Conservation (phyloP, 2,888 invertebrate genomes). For the Cacoxenus indagator region DNA sequence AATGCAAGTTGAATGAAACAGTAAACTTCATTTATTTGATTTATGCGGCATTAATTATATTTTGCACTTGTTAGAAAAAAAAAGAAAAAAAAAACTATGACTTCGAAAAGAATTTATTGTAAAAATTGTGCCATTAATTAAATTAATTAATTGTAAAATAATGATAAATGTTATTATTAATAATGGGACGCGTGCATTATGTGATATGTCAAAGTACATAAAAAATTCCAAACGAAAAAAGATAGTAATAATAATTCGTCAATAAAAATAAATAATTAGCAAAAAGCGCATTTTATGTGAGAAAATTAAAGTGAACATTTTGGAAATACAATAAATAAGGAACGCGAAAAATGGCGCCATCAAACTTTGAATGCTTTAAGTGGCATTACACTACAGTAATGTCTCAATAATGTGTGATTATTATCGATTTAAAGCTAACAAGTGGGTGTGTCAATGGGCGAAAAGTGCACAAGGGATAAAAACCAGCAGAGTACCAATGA, state of each 20-base stretch:
- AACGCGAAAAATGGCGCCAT: background rate
- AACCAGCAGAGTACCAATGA: background rate
- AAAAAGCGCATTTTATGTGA: background rate
- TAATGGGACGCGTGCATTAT: slow-evolving; percentile 21
- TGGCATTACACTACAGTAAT: slow-evolving; percentile 45
- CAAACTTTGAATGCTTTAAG: slow-evolving; percentile 31
- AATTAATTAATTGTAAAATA: slow-evolving; percentile 41
- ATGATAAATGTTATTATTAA: slow-evolving; percentile 1
- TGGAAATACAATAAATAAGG: background rate
- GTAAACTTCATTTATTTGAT: slow-evolving; percentile 38
- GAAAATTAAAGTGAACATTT: background rate
- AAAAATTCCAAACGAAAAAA: background rate
- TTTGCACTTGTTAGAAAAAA: background rate
- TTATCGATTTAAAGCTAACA: slow-evolving; percentile 38
- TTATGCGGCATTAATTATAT: slow-evolving; percentile 48
- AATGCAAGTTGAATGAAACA: background rate
- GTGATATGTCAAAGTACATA: background rate
- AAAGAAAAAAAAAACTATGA: slow-evolving; percentile 19
- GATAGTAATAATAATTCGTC: slow-evolving; percentile 35
- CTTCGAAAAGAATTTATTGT: slow-evolving; percentile 4
- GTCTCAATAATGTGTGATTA: slow-evolving; percentile 54
- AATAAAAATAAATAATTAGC: background rate
- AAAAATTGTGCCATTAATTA: slow-evolving; percentile 43
- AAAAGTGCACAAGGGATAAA: background rate
- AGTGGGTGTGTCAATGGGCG: background rate